A percentile compares a stretch with the other conserved stretches of the same genome.
These are phyloP conservation scores for Acrocephalus arundinaceus DNA, from an alignment of 2,113 vertebrate genomes.

Conservation along the genomic window DNA sequence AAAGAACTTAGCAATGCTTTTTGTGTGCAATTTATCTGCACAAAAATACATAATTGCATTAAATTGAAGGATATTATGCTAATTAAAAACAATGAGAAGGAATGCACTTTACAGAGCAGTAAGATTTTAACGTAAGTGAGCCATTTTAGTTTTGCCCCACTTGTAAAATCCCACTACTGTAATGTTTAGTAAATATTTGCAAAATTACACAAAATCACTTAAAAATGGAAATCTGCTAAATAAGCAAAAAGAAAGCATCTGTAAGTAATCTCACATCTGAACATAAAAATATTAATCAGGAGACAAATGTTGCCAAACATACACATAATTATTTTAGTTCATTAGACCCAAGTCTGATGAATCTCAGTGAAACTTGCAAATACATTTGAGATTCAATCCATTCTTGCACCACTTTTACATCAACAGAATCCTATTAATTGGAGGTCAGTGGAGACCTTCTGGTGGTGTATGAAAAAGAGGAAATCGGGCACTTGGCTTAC, in stretches of 20 bases:
- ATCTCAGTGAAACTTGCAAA: neutral
- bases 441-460: neutral
- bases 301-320: conserved; percentile 4
- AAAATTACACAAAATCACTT: conserved; percentile 18
- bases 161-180: neutral
- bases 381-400: neutral
- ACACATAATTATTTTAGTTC: conserved; percentile 20
- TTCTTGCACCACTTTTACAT: neutral
- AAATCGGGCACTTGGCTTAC: neutral
- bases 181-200: conserved; percentile 6
- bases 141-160: neutral
- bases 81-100: conserved; percentile 13
- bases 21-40: neutral
- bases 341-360: neutral
- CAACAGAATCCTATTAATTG: neutral
- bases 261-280: conserved; percentile 20
- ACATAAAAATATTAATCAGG: conserved; percentile 18
- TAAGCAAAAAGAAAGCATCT: conserved; percentile 39
- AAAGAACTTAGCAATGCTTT: neutral
- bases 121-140: neutral
- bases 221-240: conserved; percentile 21
- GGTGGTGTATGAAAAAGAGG: neutral
- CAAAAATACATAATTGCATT: conserved; percentile 28
- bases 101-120: neutral
- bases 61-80: neutral